These are phyloP conservation scores for Oceanodroma tethys DNA, from an alignment of 2,113 vertebrate species.

Conservation along the genomic window DNA sequence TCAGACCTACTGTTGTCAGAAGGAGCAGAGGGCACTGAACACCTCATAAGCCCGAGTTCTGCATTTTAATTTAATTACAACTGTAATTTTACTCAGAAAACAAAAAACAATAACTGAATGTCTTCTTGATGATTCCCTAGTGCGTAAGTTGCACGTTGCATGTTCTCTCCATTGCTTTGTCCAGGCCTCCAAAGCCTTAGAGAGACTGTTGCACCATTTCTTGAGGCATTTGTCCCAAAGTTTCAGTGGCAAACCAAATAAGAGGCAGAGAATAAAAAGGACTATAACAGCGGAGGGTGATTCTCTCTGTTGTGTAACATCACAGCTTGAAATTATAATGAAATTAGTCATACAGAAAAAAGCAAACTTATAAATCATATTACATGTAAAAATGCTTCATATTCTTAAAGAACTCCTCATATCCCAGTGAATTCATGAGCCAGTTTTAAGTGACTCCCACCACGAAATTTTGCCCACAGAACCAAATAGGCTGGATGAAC, in stretches of 20 bases:
- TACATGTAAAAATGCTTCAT: neutral
- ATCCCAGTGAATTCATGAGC: neutral
- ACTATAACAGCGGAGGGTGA: slow-evolving; percentile 13
- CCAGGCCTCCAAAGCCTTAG: slow-evolving; percentile 36
- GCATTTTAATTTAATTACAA: neutral
- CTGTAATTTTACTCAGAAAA: slow-evolving; percentile 13
- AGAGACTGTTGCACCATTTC: slow-evolving; percentile 50
- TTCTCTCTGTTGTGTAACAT: slow-evolving; percentile 51
- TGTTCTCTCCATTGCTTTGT: slow-evolving; percentile 43
- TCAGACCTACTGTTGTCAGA: neutral
- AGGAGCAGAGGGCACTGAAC: neutral
- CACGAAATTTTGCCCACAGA: neutral
- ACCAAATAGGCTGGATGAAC: neutral
- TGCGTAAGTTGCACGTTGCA: slow-evolving; percentile 23
- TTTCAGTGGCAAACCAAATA: slow-evolving; percentile 38
- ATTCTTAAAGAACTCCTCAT: neutral
- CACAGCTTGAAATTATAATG: slow-evolving; percentile 53
- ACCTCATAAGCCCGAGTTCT: neutral
- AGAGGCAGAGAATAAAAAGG: slow-evolving; percentile 26
- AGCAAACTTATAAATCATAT: slow-evolving; percentile 13
- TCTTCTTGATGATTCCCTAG: slow-evolving; percentile 41
- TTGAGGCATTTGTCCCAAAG: slow-evolving; percentile 45
- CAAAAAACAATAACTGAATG: slow-evolving; percentile 37
- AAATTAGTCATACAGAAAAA: slow-evolving; percentile 30
- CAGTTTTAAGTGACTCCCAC: neutral